Evolutionary conservation across 2,888 invertebrate genomes (phyloP).

Genomic region (Meteorus colon): DNA sequence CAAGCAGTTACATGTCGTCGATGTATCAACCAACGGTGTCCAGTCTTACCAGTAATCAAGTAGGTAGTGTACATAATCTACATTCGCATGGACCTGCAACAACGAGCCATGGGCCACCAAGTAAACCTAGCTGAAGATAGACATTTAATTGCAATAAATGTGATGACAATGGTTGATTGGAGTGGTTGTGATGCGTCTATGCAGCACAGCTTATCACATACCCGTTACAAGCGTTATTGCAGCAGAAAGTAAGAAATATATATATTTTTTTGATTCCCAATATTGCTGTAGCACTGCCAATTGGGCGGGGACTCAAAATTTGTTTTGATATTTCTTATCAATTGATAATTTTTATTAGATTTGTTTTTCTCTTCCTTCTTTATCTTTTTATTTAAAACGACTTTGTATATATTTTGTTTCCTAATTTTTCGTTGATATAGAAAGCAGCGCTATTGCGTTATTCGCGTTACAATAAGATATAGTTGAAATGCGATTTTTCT

Average conservation of each 20-base stretch:
- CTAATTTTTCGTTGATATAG: not conserved
- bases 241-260: conserved; percentile 29
- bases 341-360: conserved; percentile 9
- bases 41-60: conserved; percentile 63
- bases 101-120: conserved; percentile 64
- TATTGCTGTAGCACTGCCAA: conserved; percentile 7
- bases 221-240: conserved; percentile 16
- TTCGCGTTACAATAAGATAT: not conserved
- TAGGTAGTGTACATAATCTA: conserved; percentile 64
- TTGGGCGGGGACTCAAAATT: not conserved
- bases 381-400: not conserved
- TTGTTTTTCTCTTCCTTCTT: conserved; percentile 7
- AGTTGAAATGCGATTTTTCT: not conserved
- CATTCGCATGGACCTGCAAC: conserved; percentile 66
- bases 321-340: not conserved
- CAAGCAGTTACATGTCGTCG: conserved; percentile 64
- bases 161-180: not conserved
- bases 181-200: not conserved
- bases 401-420: conserved; percentile 13
- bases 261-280: conserved; percentile 13
- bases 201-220: conserved; percentile 15
- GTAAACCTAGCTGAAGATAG: conserved; percentile 68
- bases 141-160: conserved; percentile 30
- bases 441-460: conserved; percentile 1
- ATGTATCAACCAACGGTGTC: conserved; percentile 66